Evolutionary conservation across 2,113 vertebrate genomes (phyloP).

Genomic region (Chaenogobius annularis): DNA sequence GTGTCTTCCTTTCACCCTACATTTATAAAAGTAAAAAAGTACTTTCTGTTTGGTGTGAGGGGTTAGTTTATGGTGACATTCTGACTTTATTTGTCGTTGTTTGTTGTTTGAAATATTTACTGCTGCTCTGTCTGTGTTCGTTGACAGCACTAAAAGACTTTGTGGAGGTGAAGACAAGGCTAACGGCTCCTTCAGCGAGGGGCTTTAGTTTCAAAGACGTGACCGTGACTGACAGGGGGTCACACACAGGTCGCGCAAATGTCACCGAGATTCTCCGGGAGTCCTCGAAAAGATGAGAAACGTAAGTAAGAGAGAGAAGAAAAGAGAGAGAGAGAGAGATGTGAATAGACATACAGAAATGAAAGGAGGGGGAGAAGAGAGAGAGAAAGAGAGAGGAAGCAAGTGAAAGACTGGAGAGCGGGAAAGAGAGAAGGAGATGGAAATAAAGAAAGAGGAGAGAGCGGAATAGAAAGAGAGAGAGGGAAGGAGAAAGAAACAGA

Average conservation of each 20-base stretch:
- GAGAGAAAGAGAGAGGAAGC: background rate
- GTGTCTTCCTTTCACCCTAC: no score
- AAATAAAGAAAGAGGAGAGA: background rate
- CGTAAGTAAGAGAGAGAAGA: background rate
- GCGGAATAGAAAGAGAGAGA: no score
- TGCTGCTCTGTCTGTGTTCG: background rate
- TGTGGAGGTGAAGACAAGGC: background rate
- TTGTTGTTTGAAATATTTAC: no score
- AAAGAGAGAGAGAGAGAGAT: no score
- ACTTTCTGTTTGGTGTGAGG: no score
- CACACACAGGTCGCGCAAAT: background rate
- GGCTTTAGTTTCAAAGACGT: background rate
- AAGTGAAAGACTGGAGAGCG: background rate
- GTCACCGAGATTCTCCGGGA: background rate
- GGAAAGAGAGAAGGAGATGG: background rate
- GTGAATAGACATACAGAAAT: no score
- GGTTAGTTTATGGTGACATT: no score
- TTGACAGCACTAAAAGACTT: background rate
- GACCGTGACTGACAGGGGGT: background rate
- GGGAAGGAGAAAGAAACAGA: no score
- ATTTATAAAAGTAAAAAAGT: no score
- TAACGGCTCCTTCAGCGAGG: background rate
- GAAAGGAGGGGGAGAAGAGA: no score
- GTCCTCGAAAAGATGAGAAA: background rate
- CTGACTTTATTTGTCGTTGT: no score